Evolutionary conservation across 2,113 vertebrate species (phyloP).

Genomic region (Macquaria ambigua): DNA sequence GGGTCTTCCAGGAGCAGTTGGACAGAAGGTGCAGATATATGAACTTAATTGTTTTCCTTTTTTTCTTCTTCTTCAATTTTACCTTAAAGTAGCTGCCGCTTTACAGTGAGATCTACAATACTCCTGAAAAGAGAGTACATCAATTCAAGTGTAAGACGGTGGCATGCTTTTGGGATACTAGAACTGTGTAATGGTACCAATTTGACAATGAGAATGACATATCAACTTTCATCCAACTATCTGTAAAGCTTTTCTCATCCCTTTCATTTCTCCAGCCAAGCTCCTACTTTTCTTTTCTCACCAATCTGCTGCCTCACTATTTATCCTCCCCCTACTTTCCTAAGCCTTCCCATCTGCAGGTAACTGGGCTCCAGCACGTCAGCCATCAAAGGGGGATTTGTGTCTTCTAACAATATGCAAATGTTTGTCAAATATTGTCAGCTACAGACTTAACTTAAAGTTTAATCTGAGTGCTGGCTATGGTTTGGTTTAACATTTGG

Average conservation of each 20-base stretch:
- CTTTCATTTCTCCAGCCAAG: constrained; percentile 75
- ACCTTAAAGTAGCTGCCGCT: not conserved
- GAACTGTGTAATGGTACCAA: not conserved
- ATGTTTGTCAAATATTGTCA: constrained; percentile 52
- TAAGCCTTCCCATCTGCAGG: constrained; percentile 66
- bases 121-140: not conserved
- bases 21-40: constrained; percentile 88
- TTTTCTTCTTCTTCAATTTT: not conserved
- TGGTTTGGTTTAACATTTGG: constrained; percentile 44
- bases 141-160: not conserved
- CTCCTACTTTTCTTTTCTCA: constrained; percentile 72
- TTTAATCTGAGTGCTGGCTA: constrained; percentile 48
- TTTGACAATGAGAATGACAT: not conserved
- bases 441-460: constrained; percentile 11
- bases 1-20: constrained; percentile 88
- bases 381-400: constrained; percentile 50
- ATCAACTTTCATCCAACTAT: constrained; percentile 7
- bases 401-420: constrained; percentile 58
- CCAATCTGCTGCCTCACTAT: constrained; percentile 74
- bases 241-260: constrained; percentile 47
- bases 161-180: not conserved
- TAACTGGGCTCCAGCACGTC: constrained; percentile 57
- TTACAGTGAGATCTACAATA: not conserved
- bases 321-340: constrained; percentile 60
- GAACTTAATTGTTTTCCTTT: not conserved